Conservation (phyloP, 2,888 invertebrate genomes). For the Cantharis rufa region DNA sequence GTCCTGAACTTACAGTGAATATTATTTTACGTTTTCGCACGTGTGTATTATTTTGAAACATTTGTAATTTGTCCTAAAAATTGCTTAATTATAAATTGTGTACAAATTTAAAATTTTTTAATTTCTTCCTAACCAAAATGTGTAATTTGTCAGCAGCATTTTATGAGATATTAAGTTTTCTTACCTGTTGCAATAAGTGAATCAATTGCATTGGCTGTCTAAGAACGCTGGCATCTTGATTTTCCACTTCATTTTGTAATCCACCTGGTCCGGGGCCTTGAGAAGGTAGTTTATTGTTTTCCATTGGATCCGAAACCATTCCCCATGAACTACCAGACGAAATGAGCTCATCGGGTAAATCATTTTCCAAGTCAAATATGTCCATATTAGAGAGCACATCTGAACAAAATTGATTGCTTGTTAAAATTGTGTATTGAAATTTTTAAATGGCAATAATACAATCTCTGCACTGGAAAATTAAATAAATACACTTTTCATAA, state of each 20-base stretch:
- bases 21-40: background rate
- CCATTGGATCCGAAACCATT: constrained; percentile 60
- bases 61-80: background rate
- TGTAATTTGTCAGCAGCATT: background rate
- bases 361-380: constrained; percentile 89
- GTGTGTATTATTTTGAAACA: background rate
- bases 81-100: background rate
- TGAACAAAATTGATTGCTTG: constrained; percentile 51
- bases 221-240: constrained; percentile 58
- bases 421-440: background rate
- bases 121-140: background rate
- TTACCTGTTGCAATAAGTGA: constrained; percentile 69
- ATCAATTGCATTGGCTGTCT: constrained; percentile 66
- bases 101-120: background rate
- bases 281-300: constrained; percentile 75
- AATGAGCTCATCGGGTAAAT: constrained; percentile 89
- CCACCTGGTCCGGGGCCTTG: constrained; percentile 82
- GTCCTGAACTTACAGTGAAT: background rate
- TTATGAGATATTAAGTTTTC: background rate
- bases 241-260: constrained; percentile 74
- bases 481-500: background rate
- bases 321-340: constrained; percentile 74
- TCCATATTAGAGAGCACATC: constrained; percentile 83
- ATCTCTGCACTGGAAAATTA: background rate
- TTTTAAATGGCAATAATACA: background rate